Evolutionary conservation across 2,888 invertebrate genomes (phyloP), one percentile per base, ranked within the genome.

Genomic region (Drosophila atripex): DNA sequence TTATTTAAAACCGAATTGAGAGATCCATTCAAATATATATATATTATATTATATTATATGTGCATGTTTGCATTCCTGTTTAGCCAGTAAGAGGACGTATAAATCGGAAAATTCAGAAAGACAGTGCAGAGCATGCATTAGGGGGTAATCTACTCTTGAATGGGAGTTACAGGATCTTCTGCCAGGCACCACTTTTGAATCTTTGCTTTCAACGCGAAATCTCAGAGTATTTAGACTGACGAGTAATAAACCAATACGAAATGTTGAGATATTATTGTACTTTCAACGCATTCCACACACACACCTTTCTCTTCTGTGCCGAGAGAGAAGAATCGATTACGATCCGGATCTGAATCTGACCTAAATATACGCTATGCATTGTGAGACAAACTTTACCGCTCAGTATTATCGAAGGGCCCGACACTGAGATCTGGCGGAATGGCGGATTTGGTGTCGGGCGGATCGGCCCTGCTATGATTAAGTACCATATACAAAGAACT

Each of bases 1-100:
- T 89, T 86, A 77, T 87, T 89, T 87, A 85, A 80, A 83, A 70
- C 68, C 39, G 57, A 60, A 68, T 57, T 56, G 58, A 63, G 65
- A 68, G 25, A 60, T 56, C 32, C 53, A 73, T 61, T 65, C 51
- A 69, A 76, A 60, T 55, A 64, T 43, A 46, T 43, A 68, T 70
- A 18, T 18, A 18, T 18, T n/a, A n/a, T n/a, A n/a, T n/a, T n/a
- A 18, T 18, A 66, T 47, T 46, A 61, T 59, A 56, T 71, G 51
- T 71, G 73, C 63, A 79, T 71, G 59, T 68, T 65, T 65, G 61
- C 70, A 79, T 72, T 88, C 86, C 73, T 83, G 77, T 79, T 79
- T 87, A 88, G 80, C 64, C 57, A 71, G 58, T 86, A 82, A 82
- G 80, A 53, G 68, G 77, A 57, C 69, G 75, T 76, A 74, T 77